Base-by-base conservation (phyloP, 1,140 invertebrate genomes). In the Hycleus cichorii region DNA sequence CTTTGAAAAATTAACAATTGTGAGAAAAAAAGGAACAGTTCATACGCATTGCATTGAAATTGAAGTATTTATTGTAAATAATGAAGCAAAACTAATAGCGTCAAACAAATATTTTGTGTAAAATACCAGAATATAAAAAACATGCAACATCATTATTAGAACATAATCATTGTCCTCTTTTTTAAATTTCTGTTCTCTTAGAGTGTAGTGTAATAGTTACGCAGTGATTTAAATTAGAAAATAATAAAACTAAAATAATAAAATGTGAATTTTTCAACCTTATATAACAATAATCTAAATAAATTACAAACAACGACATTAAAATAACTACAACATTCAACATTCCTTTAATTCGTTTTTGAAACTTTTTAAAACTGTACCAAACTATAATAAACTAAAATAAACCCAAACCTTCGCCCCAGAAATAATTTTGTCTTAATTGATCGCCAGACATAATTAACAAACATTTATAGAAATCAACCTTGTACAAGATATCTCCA, bases 141-240 rank as follows among this genome's bases (percentile, higher is more conserved):
- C 57, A 58, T 58, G 57, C 57, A 58, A 50, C 52, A 54, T 38
- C 44, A 45, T 46, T 25, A 46, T 46, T 44, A 54, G 12, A 57
- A 46, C 45, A 50, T n/a, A 24, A 38, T 10, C 8, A 32, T 32
- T 5, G 32, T 5, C 3, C 32, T 7, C 32, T n/a, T 43, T 46
- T 51, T 51, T 18, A 50, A 39, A 51, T 56, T 43, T 56, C 43
- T 47, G n/a, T 8, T 49, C 9, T n/a, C 3, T 7, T 1, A 42
- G 11, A 27, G 32, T 60, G 58, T 60, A 60, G 58, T 60, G 58
- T 60, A 60, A 60, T 60, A 60, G 49, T 59, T 60, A 60, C 52
- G 58, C 58, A 60, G 45, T 47, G 44, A 55, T 9, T 9, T 52
- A 5, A 52, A 47, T 46, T 42, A 1, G 11, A 25, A 43, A 42